These are phyloP conservation scores for Cebidichthys violaceus DNA, from an alignment of 2,113 vertebrate species.

Conservation along the genomic window DNA sequence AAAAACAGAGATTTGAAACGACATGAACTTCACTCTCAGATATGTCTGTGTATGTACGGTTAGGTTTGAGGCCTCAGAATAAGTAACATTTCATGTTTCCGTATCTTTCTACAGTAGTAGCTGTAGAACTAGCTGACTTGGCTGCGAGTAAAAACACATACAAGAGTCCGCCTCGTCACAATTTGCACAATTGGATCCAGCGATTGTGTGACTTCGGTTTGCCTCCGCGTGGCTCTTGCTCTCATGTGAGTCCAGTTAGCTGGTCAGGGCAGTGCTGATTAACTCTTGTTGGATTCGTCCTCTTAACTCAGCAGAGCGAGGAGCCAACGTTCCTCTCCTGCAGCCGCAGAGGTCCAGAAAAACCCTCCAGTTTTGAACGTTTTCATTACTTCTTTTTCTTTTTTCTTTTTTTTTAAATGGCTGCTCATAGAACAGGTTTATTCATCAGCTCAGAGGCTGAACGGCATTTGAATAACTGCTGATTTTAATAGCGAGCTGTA, in stretches of 20 bases:
- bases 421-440: neutral
- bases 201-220: slow-evolving; percentile 43
- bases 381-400: neutral
- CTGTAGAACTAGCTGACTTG: neutral
- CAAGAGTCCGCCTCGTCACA: slow-evolving; percentile 42
- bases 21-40: neutral
- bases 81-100: neutral
- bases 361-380: neutral
- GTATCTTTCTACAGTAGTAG: neutral
- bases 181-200: slow-evolving; percentile 51
- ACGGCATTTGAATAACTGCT: slow-evolving; percentile 28
- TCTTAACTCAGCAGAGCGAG: slow-evolving; percentile 45
- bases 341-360: slow-evolving; percentile 4
- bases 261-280: slow-evolving; percentile 73
- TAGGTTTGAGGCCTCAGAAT: neutral
- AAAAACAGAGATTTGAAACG: neutral
- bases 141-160: neutral
- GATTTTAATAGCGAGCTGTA: slow-evolving; percentile 13
- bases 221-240: slow-evolving; percentile 44
- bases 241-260: slow-evolving; percentile 82
- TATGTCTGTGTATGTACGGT: neutral
- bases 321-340: slow-evolving; percentile 18
- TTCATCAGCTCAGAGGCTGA: neutral
- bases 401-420: neutral
- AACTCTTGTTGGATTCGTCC: too few species aligned